Conservation (phyloP, 2,888 invertebrate species). For the Drosophila engyochracea region DNA sequence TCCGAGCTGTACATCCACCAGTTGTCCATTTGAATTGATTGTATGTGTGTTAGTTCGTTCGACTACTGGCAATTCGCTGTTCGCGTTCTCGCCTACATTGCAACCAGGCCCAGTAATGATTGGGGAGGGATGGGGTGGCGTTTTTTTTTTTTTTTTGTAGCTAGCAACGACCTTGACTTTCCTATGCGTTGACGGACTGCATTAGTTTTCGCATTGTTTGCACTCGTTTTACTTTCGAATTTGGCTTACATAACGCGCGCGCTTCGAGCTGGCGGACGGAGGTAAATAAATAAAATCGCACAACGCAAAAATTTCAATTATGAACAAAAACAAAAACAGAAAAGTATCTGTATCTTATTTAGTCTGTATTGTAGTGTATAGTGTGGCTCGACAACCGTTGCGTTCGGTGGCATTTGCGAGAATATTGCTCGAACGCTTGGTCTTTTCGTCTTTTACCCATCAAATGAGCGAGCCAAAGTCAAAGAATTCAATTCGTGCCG, state of each 20-base stretch:
- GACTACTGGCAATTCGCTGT: constrained; percentile 21
- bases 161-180: constrained; percentile 72
- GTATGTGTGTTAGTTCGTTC: constrained; percentile 24
- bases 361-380: neutral
- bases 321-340: constrained; percentile 24
- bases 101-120: constrained; percentile 48
- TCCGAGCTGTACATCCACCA: constrained; percentile 57
- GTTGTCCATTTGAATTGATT: constrained; percentile 42
- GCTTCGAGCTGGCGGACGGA: constrained; percentile 18
- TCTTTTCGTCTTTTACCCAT: constrained; percentile 59
- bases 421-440: constrained; percentile 64
- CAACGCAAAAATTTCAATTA: constrained; percentile 72
- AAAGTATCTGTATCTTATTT: constrained; percentile 28
- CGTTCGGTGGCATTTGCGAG: constrained; percentile 66
- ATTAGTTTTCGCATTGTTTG: constrained; percentile 53
- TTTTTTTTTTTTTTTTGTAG: constrained; percentile 7
- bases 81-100: constrained; percentile 57
- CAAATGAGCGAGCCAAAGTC: constrained; percentile 57
- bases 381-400: constrained; percentile 59
- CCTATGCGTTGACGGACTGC: constrained; percentile 55
- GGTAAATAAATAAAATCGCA: constrained; percentile 74
- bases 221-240: constrained; percentile 34
- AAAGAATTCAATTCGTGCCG: constrained; percentile 55
- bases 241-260: constrained; percentile 66
- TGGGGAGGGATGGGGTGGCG: neutral